Evolutionary conservation across 2,888 invertebrate genomes (phyloP), one percentile per base, ranked within the genome.

Genomic region (Trachelus iudaicus): DNA sequence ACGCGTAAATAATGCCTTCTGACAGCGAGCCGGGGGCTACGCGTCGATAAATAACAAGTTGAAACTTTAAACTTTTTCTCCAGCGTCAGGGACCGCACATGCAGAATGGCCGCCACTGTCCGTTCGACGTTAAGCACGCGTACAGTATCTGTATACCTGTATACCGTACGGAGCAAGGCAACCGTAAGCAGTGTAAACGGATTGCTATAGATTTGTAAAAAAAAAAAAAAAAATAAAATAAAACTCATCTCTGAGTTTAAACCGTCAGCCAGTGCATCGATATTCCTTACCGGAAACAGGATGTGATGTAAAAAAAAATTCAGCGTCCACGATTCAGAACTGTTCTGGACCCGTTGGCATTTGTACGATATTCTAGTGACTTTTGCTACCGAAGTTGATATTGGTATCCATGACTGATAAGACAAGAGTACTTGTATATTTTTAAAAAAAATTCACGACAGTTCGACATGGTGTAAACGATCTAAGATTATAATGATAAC

Each of bases 21-120:
- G 86, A 86, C 87, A 86, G 85, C 82, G 82, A 85, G 82, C 84
- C 84, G 85, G 87, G 87, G 12, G 71, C 71, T 71, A 31, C 71
- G 85, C 85, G 84, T 84, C 86, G 86, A 86, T 87, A 86, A 87
- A 87, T 87, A 87, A 87, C 85, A 84, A 87, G 86, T 82, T 81
- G 83, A 82, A 87, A 83, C 85, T 86, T 87, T 86, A 84, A 84
- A 87, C 85, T 87, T 87, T 71, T 74, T 75, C 75, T 75, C 71
- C 69, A 33, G 40, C 71, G 30, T 71, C 71, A 76, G 69, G 69
- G 71, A 56, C 9, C 71, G 9, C 71, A 71, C 71, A 71, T 31
- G 31, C 13, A 12, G 33, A 31, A 34, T 33, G 71, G 71, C 31
- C 71, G 71, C 71, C 33, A 31, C 33, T 71, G 71, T 71, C 15